A percentile compares a stretch with the other conserved stretches of the same genome.
Evolutionary conservation across 2,797 vertebrate species (phyloP).

Genomic region (Silurus lanzhouensis): DNA sequence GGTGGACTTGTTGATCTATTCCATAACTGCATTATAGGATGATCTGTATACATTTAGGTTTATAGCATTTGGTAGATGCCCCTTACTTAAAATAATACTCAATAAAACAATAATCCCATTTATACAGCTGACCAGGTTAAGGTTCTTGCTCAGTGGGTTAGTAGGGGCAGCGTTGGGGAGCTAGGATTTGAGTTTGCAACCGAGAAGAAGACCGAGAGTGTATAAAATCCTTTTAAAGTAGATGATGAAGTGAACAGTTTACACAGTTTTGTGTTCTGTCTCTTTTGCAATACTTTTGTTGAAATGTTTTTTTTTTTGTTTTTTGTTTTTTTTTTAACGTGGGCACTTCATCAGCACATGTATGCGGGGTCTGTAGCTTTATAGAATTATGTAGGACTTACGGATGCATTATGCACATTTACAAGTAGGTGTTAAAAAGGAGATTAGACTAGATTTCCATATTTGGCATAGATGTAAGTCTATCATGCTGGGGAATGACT

Average conservation of each 20-base stretch:
- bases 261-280: neutral
- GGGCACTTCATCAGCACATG: neutral
- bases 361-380: neutral
- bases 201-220: no score
- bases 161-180: no score
- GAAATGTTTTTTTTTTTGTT: neutral
- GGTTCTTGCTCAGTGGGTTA: no score
- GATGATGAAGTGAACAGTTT: neutral
- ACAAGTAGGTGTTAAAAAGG: neutral
- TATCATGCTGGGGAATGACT: slow-evolving; percentile 8
- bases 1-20: neutral
- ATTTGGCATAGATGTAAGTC: neutral
- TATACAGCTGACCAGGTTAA: no score
- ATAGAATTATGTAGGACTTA: neutral
- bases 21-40: neutral
- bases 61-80: neutral
- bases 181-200: no score
- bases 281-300: neutral
- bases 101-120: no score
- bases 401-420: neutral
- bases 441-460: neutral
- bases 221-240: neutral
- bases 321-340: neutral
- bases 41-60: neutral
- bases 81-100: no score